A percentile compares a stretch with the other conserved stretches of the same genome.
phyloP scores from a whole-genome alignment of 2,797 vertebrate genomes.

The Pantherophis vulpinus region DNA sequence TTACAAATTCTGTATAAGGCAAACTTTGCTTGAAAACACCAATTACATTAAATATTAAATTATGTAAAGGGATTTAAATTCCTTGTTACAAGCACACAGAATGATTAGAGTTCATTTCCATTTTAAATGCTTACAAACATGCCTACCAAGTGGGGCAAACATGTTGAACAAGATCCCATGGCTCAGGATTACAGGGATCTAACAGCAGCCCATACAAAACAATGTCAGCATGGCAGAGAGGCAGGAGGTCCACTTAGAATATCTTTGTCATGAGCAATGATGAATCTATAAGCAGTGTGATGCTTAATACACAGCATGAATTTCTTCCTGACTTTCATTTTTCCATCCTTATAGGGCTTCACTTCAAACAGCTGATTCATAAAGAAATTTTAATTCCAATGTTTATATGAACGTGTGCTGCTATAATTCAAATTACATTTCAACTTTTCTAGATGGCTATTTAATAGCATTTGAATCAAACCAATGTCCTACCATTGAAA shows the following conservation, averaged over 20 bases:
- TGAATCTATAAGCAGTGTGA: slow-evolving; percentile 41
- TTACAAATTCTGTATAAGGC: neutral
- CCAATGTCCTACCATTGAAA: neutral
- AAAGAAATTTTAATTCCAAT: slow-evolving; percentile 42
- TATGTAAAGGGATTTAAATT: slow-evolving; percentile 49
- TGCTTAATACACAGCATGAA: slow-evolving; percentile 32
- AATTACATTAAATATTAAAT: slow-evolving; percentile 30
- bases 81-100: slow-evolving; percentile 51
- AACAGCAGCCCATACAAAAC: slow-evolving; percentile 65
- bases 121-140: slow-evolving; percentile 59
- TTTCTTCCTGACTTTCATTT: neutral
- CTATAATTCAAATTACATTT: neutral
- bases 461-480: neutral
- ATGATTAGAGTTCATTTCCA: slow-evolving; percentile 59
- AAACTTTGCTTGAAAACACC: slow-evolving; percentile 23
- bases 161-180: slow-evolving; percentile 57
- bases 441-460: neutral
- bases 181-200: slow-evolving; percentile 63
- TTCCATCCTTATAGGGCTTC: slow-evolving; percentile 6
- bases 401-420: slow-evolving; percentile 23
- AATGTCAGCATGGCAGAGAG: slow-evolving; percentile 53
- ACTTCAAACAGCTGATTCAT: slow-evolving; percentile 29
- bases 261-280: slow-evolving; percentile 54
- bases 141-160: slow-evolving; percentile 57
- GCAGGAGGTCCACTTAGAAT: slow-evolving; percentile 62